A percentile compares a stretch with the other conserved stretches of the same genome.
phyloP scores from a whole-genome alignment of 2,113 vertebrate genomes.

The Ivindomyrus marchei region DNA sequence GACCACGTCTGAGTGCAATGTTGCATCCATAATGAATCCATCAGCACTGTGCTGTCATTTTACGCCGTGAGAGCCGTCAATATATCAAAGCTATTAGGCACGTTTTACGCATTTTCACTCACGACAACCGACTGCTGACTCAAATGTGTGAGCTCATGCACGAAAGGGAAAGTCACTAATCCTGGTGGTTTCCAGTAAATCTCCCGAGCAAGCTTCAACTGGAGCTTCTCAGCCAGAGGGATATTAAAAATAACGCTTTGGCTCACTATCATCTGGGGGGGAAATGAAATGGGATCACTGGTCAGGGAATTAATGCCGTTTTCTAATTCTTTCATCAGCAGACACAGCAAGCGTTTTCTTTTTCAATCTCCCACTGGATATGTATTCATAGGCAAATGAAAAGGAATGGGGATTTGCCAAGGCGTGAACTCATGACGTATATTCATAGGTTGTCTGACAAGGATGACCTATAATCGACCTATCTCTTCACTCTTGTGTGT shows the following conservation, averaged over 20 bases:
- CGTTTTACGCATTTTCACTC: neutral
- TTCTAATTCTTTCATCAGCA: slow-evolving; percentile 53
- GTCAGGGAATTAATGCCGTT: slow-evolving; percentile 53
- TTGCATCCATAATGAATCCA: neutral
- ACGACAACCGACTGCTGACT: neutral
- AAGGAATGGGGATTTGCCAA: neutral
- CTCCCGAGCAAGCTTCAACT: neutral
- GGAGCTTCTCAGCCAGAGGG: slow-evolving; percentile 8
- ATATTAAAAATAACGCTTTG: slow-evolving; percentile 8
- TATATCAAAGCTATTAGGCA: neutral
- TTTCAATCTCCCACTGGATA: slow-evolving; percentile 26
- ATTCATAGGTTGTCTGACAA: neutral
- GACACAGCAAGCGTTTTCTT: slow-evolving; percentile 35
- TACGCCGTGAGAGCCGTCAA: neutral
- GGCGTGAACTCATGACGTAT: neutral
- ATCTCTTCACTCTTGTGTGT: neutral
- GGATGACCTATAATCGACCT: neutral
- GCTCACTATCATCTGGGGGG: slow-evolving; percentile 1
- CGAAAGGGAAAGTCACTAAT: slow-evolving; percentile 20
- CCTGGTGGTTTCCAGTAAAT: neutral
- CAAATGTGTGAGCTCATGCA: slow-evolving; percentile 9
- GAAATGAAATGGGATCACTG: slow-evolving; percentile 43
- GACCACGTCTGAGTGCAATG: neutral
- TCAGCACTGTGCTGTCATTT: neutral
- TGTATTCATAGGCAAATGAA: neutral